Base-by-base conservation (phyloP, 2,113 vertebrate genomes). In the Marmota monax region DNA sequence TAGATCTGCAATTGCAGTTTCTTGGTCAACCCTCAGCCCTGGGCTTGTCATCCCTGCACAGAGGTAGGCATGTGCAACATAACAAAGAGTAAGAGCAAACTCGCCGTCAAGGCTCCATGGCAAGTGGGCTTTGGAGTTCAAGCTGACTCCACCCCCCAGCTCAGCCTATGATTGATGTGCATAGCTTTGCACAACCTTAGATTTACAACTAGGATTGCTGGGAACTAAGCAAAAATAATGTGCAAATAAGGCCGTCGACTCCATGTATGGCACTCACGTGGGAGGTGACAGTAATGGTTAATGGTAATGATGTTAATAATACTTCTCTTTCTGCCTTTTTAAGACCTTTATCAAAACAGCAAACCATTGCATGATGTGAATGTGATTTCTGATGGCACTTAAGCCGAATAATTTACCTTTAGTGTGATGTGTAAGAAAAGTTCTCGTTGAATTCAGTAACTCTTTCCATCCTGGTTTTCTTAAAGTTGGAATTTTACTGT, bases 271-370 rank as follows among this genome's bases (percentile, higher is more conserved):
- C 11, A 8, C 53, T 80, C n/a, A 29, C 7, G 20, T 58, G 56
- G 32, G 6, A 37, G 48, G 32, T 1, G 16, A 39, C 14, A 18
- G 85, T 2, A 65, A 42, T 51, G n/a, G 27, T 37, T 22, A 84
- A 27, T 48, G 20, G 56, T 51, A 27, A 91, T 8, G 39, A 56
- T 42, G 61, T 42, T 27, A 61, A 51, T 22, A 16, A n/a, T 2
- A 42, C 53, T n/a, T 58, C 63, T 58, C n/a, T 22, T 53, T 53
- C 25, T 61, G 88, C 51, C 61, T 73, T 67, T 48, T 63, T 22
- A 86, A 95, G 95, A 78, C 80, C 74, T 73, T 51, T 51, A 63
- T 87, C 67, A 84, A n/a, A 92, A 63, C 6, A 76, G 48, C 56
- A 84, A 34, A 65, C 14, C 20, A 5, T 51, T 74, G 48, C 20